A percentile compares a stretch with the other conserved stretches of the same genome.
These are phyloP conservation scores for Arenaria interpres DNA, from an alignment of 2,113 vertebrate species.

Conservation along the genomic window DNA sequence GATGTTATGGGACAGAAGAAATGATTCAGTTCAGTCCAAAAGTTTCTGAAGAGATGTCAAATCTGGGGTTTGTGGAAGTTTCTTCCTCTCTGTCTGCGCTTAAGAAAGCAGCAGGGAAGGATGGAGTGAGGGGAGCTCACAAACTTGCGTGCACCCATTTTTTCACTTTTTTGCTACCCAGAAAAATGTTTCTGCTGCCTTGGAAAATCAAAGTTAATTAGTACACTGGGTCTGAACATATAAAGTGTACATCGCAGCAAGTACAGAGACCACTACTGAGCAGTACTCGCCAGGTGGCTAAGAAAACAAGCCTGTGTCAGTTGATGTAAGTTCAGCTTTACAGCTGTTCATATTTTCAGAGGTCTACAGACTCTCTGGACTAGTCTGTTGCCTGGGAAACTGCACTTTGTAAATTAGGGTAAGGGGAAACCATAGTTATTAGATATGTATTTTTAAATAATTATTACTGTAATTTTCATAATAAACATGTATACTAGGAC, in stretches of 20 bases:
- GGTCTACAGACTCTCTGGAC: background rate
- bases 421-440: background rate
- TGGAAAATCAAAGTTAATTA: background rate
- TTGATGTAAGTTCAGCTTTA: background rate
- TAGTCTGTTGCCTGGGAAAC: slow-evolving; percentile 52
- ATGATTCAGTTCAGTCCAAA: background rate
- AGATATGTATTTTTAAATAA: background rate
- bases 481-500: background rate
- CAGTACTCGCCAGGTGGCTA: background rate
- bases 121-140: background rate
- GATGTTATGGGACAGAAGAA: background rate
- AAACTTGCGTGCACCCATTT: background rate
- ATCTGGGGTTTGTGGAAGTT: background rate
- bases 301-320: background rate
- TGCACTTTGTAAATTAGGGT: background rate
- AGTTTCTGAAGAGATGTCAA: background rate
- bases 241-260: background rate
- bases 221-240: background rate
- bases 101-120: background rate
- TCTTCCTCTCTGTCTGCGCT: background rate
- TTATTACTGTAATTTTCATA: background rate
- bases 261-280: background rate
- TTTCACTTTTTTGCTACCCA: background rate
- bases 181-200: background rate
- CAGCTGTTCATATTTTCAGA: background rate